Evolutionary conservation across 2,797 vertebrate species (phyloP), one percentile per base, ranked within the genome.

Genomic region (Streptopelia turtur): DNA sequence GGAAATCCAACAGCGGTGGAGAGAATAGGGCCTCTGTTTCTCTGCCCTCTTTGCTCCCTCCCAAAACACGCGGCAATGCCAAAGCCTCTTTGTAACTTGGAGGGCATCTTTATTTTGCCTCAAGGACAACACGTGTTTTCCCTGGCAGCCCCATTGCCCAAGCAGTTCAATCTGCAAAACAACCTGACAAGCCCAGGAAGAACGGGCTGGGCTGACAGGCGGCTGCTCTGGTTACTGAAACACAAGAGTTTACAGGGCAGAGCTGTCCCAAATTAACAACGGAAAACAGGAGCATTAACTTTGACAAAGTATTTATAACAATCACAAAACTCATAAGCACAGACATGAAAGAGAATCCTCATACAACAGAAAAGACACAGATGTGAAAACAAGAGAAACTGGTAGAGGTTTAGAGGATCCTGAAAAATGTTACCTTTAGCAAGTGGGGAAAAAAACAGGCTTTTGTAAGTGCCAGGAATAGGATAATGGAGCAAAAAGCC

Each of bases 71-170:
- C n/a, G 37, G 65, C 2, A 15, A 31, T 45, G 93, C 83, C 93
- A 82, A 84, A 68, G 60, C 65, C 72, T 74, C 85, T 86, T 31
- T 71, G 69, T 33, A 78, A 64, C 79, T 87, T 53, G 83, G 89
- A 96, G 83, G 74, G 82, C 94, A 96, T 83, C 95, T 90, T 39
- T 87, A 10, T 74, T 90, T 69, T 61, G 75, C 91, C 86, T 85
- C 85, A 89, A 96, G 91, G 91, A 93, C 77, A 89, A 74, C 87
- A 75, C 9, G 43, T 85, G 84, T 14, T 91, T 68, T 35, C 63
- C 92, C 84, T 93, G 93, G 89, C 92, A 92, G 89, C 57, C 47
- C 72, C 33, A 33, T 1, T 33, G 69, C 80, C 83, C 75, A 8
- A 76, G 64, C 81, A 66, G 41, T 28, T 80, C 71, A 31, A 41